Base-by-base conservation (phyloP, 1,140 invertebrate genomes). In the Ooceraea biroi region DNA sequence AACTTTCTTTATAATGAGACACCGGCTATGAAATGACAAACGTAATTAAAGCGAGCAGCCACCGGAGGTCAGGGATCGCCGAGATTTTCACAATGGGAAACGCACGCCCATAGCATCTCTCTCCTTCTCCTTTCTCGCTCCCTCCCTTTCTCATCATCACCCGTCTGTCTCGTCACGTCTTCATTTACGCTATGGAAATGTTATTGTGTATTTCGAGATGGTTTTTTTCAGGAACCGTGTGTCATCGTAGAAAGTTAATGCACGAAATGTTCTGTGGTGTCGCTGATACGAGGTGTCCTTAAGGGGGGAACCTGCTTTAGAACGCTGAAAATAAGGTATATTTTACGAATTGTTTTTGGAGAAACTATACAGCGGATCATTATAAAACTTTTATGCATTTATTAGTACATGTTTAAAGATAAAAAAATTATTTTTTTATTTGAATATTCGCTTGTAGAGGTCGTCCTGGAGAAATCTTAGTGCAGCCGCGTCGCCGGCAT, bases 1-100 rank as follows among this genome's bases (percentile, higher is more conserved):
- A 91, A 93, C 92, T 93, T 92, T 94, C 91, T 90, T 94, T 92
- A 89, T 93, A 93, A 93, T 92, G 91, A 93, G 93, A 92, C 91
- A 89, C 88, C 89, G 85, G 82, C 88, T 90, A 91, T 90, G 78
- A 93, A 93, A 94, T 93, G 92, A 93, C 92, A 93, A 91, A 91
- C 83, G 91, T 91, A 93, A 94, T 94, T 94, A 93, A 91, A 92
- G 86, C 90, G 89, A 85, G 83, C 87, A 80, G 78, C 55, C 87
- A 82, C 50, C 52, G 83, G 90, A 91, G 92, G 89, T 91, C 88
- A 90, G 89, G 77, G 84, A 91, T 90, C 86, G 85, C 76, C 73
- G 41, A 58, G 78, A 77, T 90, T 92, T 89, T 89, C 91, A 90
- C 91, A 91, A 91, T 91, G 91, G 80, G 85, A 92, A 92, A 89